Base-by-base conservation (phyloP, 2,797 vertebrate species). In the Sebastes glaucus region DNA sequence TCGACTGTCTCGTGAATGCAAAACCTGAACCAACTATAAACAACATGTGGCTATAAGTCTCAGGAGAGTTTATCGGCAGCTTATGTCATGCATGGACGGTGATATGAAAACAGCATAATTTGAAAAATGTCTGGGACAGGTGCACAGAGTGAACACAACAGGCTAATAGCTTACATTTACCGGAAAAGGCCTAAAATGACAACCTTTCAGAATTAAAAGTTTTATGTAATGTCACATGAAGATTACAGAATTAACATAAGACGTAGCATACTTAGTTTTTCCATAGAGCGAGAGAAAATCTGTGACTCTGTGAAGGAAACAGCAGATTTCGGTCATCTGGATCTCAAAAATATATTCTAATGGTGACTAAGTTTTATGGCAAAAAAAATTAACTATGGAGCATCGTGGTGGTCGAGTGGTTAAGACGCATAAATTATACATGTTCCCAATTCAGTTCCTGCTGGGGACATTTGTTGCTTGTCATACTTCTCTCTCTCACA, bases 101-200 rank as follows among this genome's bases (percentile, higher is more conserved):
- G 88, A 88, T 86, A 85, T 81, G 81, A 87, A 90, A 93, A 88
- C 61, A 80, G 85, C 72, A 85, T 88, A 65, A 90, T 89, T 87
- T 85, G 62, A 86, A 90, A 92, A 92, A 89, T 75, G 83, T 78
- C 84, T 81, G 55, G 55, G 77, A 73, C 72, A 82, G 56, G 33
- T 83, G 78, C 69, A 78, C 32, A 77, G 61, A 62, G 77, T 71
- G 59, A 87, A 84, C 25, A 78, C 78, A 82, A 75, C 60, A 71
- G 62, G 72, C 66, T 86, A 83, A 82, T 68, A 74, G 78, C 81
- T 87, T 77, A 74, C 67, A 80, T 81, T 81, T 85, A 60, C 74
- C 77, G 9, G 11, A 77, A 81, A 77, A 61, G n/a, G 23, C 27
- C 13, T 33, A 5, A 85, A 86, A 87, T 46, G 22, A 33, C 61